Conservation (phyloP, 2,888 invertebrate species). For the Chorisops tibialis region DNA sequence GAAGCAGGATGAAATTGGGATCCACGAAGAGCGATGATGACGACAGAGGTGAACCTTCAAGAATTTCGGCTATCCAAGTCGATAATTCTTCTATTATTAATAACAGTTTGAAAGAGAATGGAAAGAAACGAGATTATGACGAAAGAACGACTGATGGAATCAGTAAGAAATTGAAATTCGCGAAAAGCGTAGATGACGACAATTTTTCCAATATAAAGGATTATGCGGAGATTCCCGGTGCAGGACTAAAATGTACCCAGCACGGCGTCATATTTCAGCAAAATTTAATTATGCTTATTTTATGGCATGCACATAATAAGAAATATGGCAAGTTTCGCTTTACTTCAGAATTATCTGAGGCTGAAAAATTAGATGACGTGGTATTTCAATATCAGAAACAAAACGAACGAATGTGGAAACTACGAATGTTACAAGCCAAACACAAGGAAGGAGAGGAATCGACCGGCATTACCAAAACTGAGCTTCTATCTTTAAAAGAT, state of each 20-base stretch:
- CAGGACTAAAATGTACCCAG: neutral
- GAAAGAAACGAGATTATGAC: too few relatives aligned
- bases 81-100: too few relatives aligned
- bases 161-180: too few relatives aligned
- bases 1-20: too few relatives aligned
- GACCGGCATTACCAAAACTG: neutral
- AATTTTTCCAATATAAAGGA: too few relatives aligned
- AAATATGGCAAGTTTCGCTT: constrained; percentile 3
- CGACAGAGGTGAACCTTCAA: too few relatives aligned
- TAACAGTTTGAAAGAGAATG: too few relatives aligned
- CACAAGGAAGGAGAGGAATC: neutral
- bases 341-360: constrained; percentile 7
- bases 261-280: constrained; percentile 6
- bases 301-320: constrained; percentile 4
- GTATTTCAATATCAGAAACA: neutral
- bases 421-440: constrained; percentile 13
- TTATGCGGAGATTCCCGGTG: too few relatives aligned
- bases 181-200: too few relatives aligned
- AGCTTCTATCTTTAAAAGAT: neutral
- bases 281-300: constrained; percentile 6
- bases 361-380: constrained; percentile 22
- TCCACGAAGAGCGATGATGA: too few relatives aligned
- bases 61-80: too few relatives aligned
- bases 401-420: neutral
- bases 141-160: too few relatives aligned